Base-by-base conservation (phyloP, 1,140 invertebrate species). In the Trachelipus rathkii region DNA sequence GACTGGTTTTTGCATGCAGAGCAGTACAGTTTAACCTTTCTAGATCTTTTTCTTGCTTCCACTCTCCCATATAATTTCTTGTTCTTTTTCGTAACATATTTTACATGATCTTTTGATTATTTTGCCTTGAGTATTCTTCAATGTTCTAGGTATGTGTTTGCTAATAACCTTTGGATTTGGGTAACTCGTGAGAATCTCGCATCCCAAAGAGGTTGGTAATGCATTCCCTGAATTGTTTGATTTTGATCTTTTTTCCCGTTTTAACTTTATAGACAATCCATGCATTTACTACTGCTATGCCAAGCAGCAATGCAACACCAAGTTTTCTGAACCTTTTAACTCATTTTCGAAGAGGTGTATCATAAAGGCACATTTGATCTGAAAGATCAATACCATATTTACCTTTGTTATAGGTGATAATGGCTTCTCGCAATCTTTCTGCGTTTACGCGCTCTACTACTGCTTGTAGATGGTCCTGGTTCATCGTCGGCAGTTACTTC, bases 301-400 rank as follows among this genome's bases (percentile, higher is more conserved):
- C 71, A 19, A 44, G 45, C 13, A 77, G 50, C 43, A 75, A 21
- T 75, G 76, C 72, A 15, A 77, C 66, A 43, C 33, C 68, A 67
- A 74, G 33, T 75, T 77, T 75, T 77, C 76, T 77, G 72, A 66
- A 77, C 72, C 71, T 76, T 44, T 77, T 77, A 15, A 70, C 21
- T 76, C 72, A 23, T 74, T 46, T 77, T 24, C 72, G 45, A 11
- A 77, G 33, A 10, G 71, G n/a, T 10, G 5, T 75, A 8, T 15
- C 45, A 74, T 75, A 74, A 11, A 53, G 44, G 72, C 73, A 53
- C 76, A 77, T 76, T 44, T 77, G 76, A 68, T 77, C 72, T 10
- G 24, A 50, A 75, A 75, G n/a, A 75, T 77, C 72, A 67, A 77
- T 74, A 11, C 24, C 43, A 15, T 24, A 6, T 45, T 66, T 77